Evolutionary conservation across 2,113 vertebrate species (phyloP), one percentile per base, ranked within the genome.

Genomic region (Ceyx melanurus): DNA sequence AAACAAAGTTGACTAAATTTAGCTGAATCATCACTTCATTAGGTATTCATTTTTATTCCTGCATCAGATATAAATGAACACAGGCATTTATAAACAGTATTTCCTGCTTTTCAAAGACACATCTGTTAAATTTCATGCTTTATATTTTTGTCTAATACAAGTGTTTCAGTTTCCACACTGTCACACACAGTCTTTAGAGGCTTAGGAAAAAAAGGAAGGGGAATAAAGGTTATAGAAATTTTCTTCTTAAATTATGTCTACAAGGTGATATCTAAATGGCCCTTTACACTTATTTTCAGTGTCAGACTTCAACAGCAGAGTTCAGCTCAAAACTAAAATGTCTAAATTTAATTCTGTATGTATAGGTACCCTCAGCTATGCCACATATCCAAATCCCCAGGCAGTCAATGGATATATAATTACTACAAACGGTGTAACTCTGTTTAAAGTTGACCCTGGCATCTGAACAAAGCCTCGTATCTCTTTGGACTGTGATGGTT

Each of bases 11-110:
- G n/a, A 62, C 28, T 92, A 86, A 53, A 90, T 93, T 82, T 90
- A 81, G 88, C 92, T 88, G 88, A 94, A 35, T 93, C 87, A 89
- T 89, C 62, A 65, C 29, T 93, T 94, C 12, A 45, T 64, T 89
- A 13, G 1, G 9, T 67, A 81, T 79, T 89, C 37, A 19, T 71
- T 86, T 87, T 84, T 76, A 75, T 68, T 80, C 21, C 48, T 80
- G 46, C 26, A 82, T 61, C 56, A 93, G 60, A 61, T 20, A 85
- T n/a, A 60, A 83, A 72, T 35, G 25, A 88, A 50, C 14, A 57
- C 15, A 79, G 50, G 4, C 11, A 21, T 90, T 56, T n/a, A 68
- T 80, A 58, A 68, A 82, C 58, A 45, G 7, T 2, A 25, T 35
- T 66, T 76, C 37, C 4, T 64, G 68, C 9, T 82, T 82, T 84